Conservation (phyloP, 2,113 vertebrate genomes). For the Tiliqua scincoides region DNA sequence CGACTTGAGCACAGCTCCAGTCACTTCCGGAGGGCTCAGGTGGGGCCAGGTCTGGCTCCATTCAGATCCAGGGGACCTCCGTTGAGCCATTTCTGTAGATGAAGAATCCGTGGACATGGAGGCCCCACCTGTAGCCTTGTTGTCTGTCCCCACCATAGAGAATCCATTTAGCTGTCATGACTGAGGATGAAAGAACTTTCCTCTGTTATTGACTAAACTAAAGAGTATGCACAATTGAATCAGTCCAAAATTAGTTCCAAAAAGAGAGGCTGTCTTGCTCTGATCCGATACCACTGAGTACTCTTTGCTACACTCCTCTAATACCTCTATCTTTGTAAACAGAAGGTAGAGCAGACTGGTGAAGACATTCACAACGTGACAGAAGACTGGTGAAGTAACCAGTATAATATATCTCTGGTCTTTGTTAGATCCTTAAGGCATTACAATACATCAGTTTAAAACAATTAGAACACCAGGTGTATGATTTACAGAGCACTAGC, state of each 20-base stretch:
- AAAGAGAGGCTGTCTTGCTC: not conserved
- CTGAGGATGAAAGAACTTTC: not conserved
- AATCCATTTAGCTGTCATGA: not conserved
- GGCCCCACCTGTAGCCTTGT: not conserved
- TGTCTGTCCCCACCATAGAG: not conserved
- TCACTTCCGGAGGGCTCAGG: too few species aligned
- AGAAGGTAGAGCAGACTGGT: too few species aligned
- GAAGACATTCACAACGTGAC: not conserved
- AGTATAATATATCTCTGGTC: not conserved
- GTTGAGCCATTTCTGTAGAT: too few species aligned
- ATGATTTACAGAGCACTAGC: constrained; percentile 11
- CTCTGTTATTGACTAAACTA: not conserved
- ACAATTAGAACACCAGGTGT: not conserved
- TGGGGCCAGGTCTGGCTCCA: too few species aligned
- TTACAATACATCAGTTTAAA: not conserved
- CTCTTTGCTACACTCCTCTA: not conserved
- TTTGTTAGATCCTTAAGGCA: not conserved
- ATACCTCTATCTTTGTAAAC: not conserved
- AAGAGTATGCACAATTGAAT: not conserved
- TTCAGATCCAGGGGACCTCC: too few species aligned
- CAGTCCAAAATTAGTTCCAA: too few species aligned
- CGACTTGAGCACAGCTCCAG: too few species aligned
- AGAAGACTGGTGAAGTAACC: not conserved
- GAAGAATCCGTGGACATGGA: too few species aligned
- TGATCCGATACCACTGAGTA: too few species aligned